phyloP scores from a whole-genome alignment of 2,113 vertebrate species.

The Brachirus orientalis region DNA sequence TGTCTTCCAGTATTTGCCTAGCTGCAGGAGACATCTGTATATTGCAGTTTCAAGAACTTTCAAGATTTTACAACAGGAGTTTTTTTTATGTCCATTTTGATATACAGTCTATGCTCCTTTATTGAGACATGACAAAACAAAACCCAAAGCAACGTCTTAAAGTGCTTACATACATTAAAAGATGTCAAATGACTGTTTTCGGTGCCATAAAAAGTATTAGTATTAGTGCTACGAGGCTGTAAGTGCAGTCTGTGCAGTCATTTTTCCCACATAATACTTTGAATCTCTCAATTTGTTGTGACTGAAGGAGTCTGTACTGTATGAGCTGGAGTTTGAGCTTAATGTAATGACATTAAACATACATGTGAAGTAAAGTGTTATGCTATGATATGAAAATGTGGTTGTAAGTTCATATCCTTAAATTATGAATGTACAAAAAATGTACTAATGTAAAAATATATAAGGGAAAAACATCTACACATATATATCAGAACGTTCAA shows the following conservation, averaged over 20 bases:
- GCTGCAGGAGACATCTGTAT: too few species aligned
- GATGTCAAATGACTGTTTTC: not conserved
- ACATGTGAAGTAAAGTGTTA: conserved; percentile 14
- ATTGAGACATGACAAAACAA: conserved; percentile 2
- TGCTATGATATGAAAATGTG: not conserved
- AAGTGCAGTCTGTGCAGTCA: not conserved
- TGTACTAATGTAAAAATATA: conserved; percentile 15
- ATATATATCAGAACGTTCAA: too few species aligned
- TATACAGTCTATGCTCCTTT: too few species aligned
- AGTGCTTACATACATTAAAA: conserved; percentile 25
- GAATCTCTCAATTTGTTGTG: conserved; percentile 3
- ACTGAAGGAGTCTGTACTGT: not conserved
- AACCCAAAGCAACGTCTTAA: not conserved
- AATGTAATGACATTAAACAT: conserved; percentile 3
- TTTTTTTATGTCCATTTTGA: too few species aligned
- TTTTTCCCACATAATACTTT: conserved; percentile 9
- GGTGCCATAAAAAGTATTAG: conserved; percentile 22
- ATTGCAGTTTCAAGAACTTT: too few species aligned
- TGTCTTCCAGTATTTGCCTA: too few species aligned
- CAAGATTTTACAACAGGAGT: too few species aligned
- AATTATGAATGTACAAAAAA: conserved; percentile 36
- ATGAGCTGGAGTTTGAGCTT: conserved; percentile 2
- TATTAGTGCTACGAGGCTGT: conserved; percentile 1
- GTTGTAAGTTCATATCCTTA: not conserved
- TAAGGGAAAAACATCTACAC: conserved; percentile 18